phyloP scores from a whole-genome alignment of 2,797 vertebrate genomes.

The Danio jaintianensis region DNA sequence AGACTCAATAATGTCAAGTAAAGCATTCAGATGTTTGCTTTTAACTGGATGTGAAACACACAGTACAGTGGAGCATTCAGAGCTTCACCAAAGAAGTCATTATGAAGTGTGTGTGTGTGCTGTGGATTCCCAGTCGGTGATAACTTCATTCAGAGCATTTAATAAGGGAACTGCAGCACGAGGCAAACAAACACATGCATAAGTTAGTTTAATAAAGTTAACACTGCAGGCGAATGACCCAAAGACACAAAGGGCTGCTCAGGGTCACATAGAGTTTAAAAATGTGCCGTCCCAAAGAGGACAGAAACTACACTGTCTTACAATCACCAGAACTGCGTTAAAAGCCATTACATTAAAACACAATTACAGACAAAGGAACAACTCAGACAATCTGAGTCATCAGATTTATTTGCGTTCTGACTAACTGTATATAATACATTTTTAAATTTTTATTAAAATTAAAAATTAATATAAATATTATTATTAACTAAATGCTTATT shows the following conservation, averaged over 20 bases:
- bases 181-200: slow-evolving; percentile 22
- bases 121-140: slow-evolving; percentile 9
- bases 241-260: slow-evolving; percentile 37
- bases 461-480: too few relatives aligned
- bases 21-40: not conserved
- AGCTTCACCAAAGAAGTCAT: slow-evolving; percentile 24
- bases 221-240: not conserved
- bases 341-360: not conserved
- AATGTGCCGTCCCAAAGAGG: slow-evolving; percentile 11
- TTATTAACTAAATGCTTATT: too few relatives aligned
- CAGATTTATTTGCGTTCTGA: too few relatives aligned
- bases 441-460: too few relatives aligned
- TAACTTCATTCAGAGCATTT: slow-evolving; percentile 29
- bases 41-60: not conserved
- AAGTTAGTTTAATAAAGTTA: slow-evolving; percentile 38
- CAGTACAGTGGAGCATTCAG: slow-evolving; percentile 23
- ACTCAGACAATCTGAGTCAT: not conserved
- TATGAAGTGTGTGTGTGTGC: slow-evolving; percentile 22
- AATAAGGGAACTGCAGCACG: slow-evolving; percentile 33
- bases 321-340: not conserved
- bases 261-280: slow-evolving; percentile 49
- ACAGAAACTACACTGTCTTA: slow-evolving; percentile 19
- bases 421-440: too few relatives aligned
- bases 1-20: slow-evolving; percentile 19
- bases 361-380: not conserved